Evolutionary conservation across 2,797 vertebrate genomes (phyloP), one percentile per base, ranked within the genome.

Genomic region (Sylvia borin): DNA sequence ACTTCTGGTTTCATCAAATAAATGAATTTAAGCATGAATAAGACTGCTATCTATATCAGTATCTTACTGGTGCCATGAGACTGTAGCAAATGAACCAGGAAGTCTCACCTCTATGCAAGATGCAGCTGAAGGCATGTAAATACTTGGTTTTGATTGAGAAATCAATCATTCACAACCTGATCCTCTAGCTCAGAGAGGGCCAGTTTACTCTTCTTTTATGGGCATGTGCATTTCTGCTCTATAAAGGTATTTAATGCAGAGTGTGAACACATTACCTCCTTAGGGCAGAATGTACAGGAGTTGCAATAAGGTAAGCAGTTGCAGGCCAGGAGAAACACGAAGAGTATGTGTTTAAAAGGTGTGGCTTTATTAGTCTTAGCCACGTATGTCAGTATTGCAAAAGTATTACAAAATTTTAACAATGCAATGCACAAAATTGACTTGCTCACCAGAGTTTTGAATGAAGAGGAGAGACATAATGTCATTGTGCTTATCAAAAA

Each of bases 21-120:
- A 92, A 82, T 74, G 65, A 67, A 95, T 86, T 96, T 95, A 96
- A 97, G 93, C 87, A 72, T 73, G 36, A 97, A 82, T 94, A 96
- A 83, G 47, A 83, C 47, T 95, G 93, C 50, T 81, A 76, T 90
- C 93, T 97, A 74, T 91, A 97, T 97, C 62, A 90, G 88, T 92
- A 93, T 81, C 88, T 96, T 93, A 84, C 75, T 92, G 95, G 90
- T 96, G 90, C 79, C 76, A 72, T 95, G 88, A 88, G 57, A 92
- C 83, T 83, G 68, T 62, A 96, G 58, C 53, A 55, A 74, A 96
- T 86, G 91, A 96, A 96, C 60, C 40, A 91, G 84, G 47, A 78
- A 95, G 84, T 77, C 54, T 92, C 73, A 96, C 86, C 94, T 97
- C 71, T 82, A 51, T 85, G 89, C 95, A 97, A 96, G 83, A 84